Percentiles rank a stretch among this genome's conserved stretches.
These are phyloP conservation scores for Spodoptera littoralis DNA, from an alignment of 2,888 invertebrate species.

Conservation along the genomic window DNA sequence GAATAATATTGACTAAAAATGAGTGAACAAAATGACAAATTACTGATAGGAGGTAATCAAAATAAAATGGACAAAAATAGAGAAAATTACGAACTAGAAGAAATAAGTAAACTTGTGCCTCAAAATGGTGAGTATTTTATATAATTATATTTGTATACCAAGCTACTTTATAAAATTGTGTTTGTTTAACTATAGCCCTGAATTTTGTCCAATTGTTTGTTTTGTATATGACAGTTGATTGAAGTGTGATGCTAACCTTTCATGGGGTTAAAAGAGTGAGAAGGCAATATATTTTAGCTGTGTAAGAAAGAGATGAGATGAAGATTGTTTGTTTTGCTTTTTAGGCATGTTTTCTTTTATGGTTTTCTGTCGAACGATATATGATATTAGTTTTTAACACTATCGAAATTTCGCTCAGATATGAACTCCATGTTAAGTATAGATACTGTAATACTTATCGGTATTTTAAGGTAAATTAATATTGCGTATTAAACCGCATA, in stretches of 20 bases:
- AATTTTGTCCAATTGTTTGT: neutral
- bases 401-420: too few species aligned
- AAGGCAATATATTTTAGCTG: neutral
- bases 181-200: slow-evolving; percentile 1
- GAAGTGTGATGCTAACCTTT: slow-evolving; percentile 5
- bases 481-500: too few species aligned
- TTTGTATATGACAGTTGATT: slow-evolving; percentile 34
- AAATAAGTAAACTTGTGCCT: slow-evolving; percentile 25
- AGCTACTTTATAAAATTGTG: neutral
- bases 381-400: too few species aligned
- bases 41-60: slow-evolving; percentile 12
- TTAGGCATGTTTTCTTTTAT: neutral
- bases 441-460: too few species aligned
- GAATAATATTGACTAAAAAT: slow-evolving; percentile 16
- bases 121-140: slow-evolving; percentile 35
- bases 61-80: slow-evolving; percentile 13
- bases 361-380: too few species aligned
- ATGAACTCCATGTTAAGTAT: too few species aligned
- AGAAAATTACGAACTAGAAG: slow-evolving; percentile 35
- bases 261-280: slow-evolving; percentile 8
- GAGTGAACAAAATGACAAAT: slow-evolving; percentile 33
- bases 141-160: neutral
- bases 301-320: slow-evolving; percentile 4
- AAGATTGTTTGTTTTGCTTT: neutral
- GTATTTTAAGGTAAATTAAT: too few species aligned